Evolutionary conservation across 2,113 vertebrate species (phyloP), one percentile per base, ranked within the genome.

Genomic region (western clawed frog (Xenopus tropicalis)): DNA sequence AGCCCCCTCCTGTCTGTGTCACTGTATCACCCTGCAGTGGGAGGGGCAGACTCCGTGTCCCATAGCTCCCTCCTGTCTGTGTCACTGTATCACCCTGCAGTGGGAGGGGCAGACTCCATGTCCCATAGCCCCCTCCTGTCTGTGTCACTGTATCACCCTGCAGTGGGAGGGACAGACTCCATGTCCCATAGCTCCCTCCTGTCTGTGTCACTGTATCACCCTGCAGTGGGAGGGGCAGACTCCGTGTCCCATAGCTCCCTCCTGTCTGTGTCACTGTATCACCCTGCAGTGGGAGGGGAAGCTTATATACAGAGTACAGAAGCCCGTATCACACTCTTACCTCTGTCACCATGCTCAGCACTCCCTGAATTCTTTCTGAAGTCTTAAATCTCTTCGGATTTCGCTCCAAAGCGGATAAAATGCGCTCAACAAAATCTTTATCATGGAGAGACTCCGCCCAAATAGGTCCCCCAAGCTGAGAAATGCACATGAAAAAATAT

Each of bases 381-480:
- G 93, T 98, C 2, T 81, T 82, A 76, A 96, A 98, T 19, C 94
- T 88, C n/a, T 87, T 48, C 0, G 94, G 91, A 37, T 93, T 95
- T 11, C 78, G 43, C 0, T 87, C 92, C 80, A 96, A 86, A 0
- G 93, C 91, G 0, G 81, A 79, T 21, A 98, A 81, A 66, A 98
- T 81, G 6, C 69, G 86, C 80, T 89, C 85, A 76, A 97, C 94
- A 0, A 97, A 98, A 0, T 74, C 66, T 2, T 51, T 13, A 71
- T 96, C 84, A 0, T 98, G 94, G 71, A 98, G 90, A 1, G 94
- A 85, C 77, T 94, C 96, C 0, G 92, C 94, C 96, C 96, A 97
- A 21, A 96, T 4, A 0, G 95, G 96, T 14, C 95, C 96, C 0
- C 92, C 95, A 0, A 96, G 81, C 96, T 97, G 16, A 1, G 61